Base-by-base conservation (phyloP, 1,140 invertebrate species). In the Trichomalopsis sarcophagae region DNA sequence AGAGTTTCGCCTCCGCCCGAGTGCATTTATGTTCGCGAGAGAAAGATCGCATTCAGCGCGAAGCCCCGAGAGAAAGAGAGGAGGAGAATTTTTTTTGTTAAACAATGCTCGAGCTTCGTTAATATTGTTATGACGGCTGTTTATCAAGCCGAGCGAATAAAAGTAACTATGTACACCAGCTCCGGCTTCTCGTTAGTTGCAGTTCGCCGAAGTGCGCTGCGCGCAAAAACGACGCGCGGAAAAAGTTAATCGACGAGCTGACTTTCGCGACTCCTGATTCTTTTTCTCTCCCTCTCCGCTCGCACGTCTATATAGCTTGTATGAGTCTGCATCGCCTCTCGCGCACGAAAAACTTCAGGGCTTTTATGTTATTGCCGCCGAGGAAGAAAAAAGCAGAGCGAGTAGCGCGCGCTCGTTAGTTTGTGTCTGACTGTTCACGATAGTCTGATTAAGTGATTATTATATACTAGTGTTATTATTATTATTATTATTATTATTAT, bases 381-480 rank as follows among this genome's bases (percentile, higher is more conserved):
- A 17, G 17, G 11, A 13, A 40, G 9, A 79, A 81, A 81, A 71
- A 47, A 80, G 23, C 30, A 66, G 14, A 78, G 2, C 1, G 11
- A 47, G 23, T 27, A 27, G 27, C 27, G 27, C 66, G n/a, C 66
- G n/a, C 40, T 80, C 30, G 4, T 2, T 79, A 40, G 17, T 40
- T 79, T 40, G 13, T 68, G 44, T 76, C 44, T 76, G 44, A 27
- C 75, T 55, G 44, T 76, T 76, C 44, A 76, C 44, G 9, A 76
- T 76, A 76, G 75, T 76, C 75, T 76, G 40, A 75, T 44, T 75
- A 68, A 68, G 17, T n/a, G 9, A 27, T 27, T n/a, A 68, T 27
- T 68, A 9, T 27, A 44, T 50, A 14, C 14, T 50, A 50, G 2
- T 50, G 10, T 14, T 50, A 50, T 14, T 50, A 50, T 14, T 50